Conservation (phyloP, 30 jellyfish, hydroid and myxozoan species). For the Mastigias papua region DNA sequence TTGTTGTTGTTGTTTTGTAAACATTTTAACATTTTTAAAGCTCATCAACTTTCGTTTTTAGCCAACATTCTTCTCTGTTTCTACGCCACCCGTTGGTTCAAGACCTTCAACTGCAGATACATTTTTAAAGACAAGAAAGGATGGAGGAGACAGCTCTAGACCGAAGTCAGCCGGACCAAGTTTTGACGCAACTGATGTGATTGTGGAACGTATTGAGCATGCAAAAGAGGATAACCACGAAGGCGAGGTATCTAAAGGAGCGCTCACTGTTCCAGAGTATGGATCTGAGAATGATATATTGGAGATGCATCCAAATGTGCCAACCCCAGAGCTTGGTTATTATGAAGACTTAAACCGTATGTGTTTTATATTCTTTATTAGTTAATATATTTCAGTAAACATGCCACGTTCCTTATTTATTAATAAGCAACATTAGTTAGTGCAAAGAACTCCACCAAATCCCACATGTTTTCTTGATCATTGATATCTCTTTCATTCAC, state of each 20-base stretch:
- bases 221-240: neutral
- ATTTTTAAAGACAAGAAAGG: neutral
- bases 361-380: neutral
- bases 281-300: neutral
- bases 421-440: too few relatives aligned
- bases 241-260: neutral
- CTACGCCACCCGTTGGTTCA: constrained; percentile 36
- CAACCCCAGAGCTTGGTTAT: constrained; percentile 42
- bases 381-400: neutral
- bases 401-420: too few relatives aligned
- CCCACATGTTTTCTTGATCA: too few relatives aligned
- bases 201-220: neutral
- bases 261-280: constrained; percentile 13
- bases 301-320: constrained; percentile 61
- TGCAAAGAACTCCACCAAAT: too few relatives aligned
- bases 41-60: neutral
- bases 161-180: constrained; percentile 53
- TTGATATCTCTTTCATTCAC: too few relatives aligned
- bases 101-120: constrained; percentile 39
- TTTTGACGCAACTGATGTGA: constrained; percentile 4
- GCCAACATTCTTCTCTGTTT: constrained; percentile 15
- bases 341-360: constrained; percentile 5
- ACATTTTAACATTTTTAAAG: too few relatives aligned
- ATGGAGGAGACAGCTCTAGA: neutral
- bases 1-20: neutral